A percentile compares a stretch with the other conserved stretches of the same genome.
These are phyloP conservation scores for Pectinophora gossypiella DNA, from an alignment of 1,140 invertebrate species.

Conservation along the genomic window DNA sequence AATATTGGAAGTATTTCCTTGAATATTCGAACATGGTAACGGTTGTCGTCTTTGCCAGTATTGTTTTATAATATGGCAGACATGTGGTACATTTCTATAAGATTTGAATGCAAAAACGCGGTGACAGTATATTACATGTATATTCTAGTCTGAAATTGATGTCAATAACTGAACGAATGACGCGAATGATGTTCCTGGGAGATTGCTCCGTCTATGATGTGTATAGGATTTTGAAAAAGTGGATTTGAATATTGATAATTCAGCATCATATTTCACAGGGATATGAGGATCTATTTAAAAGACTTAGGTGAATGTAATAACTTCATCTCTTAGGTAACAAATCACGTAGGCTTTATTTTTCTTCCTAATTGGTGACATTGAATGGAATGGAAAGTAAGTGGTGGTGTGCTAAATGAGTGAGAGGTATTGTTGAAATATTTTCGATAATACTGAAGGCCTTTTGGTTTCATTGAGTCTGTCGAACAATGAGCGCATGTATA, in stretches of 20 bases:
- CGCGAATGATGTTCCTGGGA: neutral
- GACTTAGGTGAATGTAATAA: neutral
- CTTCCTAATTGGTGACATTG: neutral
- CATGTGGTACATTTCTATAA: conserved; percentile 31
- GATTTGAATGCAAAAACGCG: conserved; percentile 25
- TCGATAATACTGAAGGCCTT: too few relatives aligned
- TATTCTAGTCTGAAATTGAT: conserved; percentile 65
- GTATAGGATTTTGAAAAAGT: neutral
- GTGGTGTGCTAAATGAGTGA: neutral
- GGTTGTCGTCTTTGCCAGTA: conserved; percentile 64
- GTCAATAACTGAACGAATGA: conserved; percentile 57
- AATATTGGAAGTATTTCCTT: conserved; percentile 43
- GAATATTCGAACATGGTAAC: conserved; percentile 28
- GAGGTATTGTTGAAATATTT: too few relatives aligned
- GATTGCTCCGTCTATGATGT: neutral
- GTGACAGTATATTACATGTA: conserved; percentile 2
- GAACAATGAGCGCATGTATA: too few relatives aligned
- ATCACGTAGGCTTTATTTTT: neutral
- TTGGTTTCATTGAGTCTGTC: too few relatives aligned
- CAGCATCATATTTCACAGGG: neutral
- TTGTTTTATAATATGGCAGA: conserved; percentile 56
- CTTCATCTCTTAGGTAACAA: neutral
- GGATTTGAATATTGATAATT: neutral
- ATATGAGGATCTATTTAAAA: neutral
- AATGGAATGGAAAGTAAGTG: neutral